Evolutionary conservation across 1,140 invertebrate genomes (phyloP).

Genomic region (Potamilus streckersoni): DNA sequence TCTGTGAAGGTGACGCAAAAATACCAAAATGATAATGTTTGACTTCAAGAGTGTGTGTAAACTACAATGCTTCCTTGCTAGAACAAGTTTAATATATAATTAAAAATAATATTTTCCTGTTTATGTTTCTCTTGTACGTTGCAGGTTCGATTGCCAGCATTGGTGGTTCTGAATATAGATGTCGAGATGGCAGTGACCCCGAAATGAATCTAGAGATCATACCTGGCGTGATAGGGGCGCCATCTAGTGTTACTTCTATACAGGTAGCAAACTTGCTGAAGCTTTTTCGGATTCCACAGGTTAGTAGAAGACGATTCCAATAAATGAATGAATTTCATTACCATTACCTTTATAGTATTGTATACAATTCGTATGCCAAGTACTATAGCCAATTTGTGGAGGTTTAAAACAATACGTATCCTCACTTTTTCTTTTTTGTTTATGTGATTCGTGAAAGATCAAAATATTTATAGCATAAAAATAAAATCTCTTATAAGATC

Average conservation of each 20-base stretch:
- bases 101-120: too few relatives aligned
- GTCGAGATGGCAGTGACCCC: constrained; percentile 80
- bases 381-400: too few relatives aligned
- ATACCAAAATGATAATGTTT: too few relatives aligned
- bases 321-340: background rate
- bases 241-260: constrained; percentile 94
- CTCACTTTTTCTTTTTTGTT: too few relatives aligned
- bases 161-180: constrained; percentile 86
- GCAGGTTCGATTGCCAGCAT: constrained; percentile 95
- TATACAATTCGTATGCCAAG: background rate
- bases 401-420: too few relatives aligned
- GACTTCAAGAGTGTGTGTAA: too few relatives aligned
- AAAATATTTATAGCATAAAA: background rate
- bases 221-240: constrained; percentile 94
- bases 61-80: too few relatives aligned
- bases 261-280: constrained; percentile 95
- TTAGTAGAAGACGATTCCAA: constrained; percentile 64
- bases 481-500: background rate
- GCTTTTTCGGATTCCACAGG: constrained; percentile 95
- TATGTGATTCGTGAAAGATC: too few relatives aligned
- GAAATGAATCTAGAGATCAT: constrained; percentile 89
- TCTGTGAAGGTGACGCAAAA: too few relatives aligned
- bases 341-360: background rate
- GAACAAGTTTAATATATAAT: too few relatives aligned
- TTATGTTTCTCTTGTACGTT: background rate